Percentiles rank a stretch among this genome's conserved stretches.
phyloP scores from a whole-genome alignment of 2,113 vertebrate genomes.

The Pleuronectes platessa region DNA sequence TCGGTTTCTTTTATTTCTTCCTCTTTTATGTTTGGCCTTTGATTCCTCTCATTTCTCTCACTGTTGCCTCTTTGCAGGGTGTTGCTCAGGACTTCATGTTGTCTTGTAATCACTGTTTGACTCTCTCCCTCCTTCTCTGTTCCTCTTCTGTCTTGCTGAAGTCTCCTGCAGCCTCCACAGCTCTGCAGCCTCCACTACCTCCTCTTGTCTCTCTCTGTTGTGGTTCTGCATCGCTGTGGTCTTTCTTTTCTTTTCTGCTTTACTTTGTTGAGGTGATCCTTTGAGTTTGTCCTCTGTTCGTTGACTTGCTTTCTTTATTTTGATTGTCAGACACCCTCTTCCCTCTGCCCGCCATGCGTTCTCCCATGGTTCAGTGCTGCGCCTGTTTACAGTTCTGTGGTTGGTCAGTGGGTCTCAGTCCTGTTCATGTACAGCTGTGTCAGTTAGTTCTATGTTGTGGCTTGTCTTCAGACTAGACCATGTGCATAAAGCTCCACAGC shows the following conservation, averaged over 20 bases:
- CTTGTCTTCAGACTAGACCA: slow-evolving; percentile 71
- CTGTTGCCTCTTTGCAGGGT: slow-evolving; percentile 86
- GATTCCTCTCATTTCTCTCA: slow-evolving; percentile 70
- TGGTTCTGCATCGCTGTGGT: slow-evolving; percentile 74
- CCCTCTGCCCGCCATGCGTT: slow-evolving; percentile 65
- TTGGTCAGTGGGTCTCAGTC: slow-evolving; percentile 79
- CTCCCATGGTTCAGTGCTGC: slow-evolving; percentile 73
- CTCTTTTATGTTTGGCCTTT: slow-evolving; percentile 24
- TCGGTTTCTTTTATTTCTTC: slow-evolving; percentile 44
- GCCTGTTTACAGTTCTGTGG: slow-evolving; percentile 73
- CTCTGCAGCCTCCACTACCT: slow-evolving; percentile 59
- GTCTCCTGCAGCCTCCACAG: slow-evolving; percentile 62
- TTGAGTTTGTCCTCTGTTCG: slow-evolving; percentile 67
- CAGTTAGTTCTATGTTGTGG: slow-evolving; percentile 76
- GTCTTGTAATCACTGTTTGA: slow-evolving; percentile 82
- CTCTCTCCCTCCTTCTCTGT: slow-evolving; percentile 54
- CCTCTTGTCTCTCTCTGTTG: slow-evolving; percentile 64
- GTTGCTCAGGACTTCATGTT: slow-evolving; percentile 88
- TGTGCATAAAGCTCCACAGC: slow-evolving; percentile 69
- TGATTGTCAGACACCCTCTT: slow-evolving; percentile 72
- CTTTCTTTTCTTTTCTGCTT: slow-evolving; percentile 41
- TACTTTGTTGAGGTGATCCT: slow-evolving; percentile 56
- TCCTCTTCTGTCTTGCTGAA: slow-evolving; percentile 51
- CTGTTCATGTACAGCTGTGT: slow-evolving; percentile 77
- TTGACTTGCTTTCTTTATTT: slow-evolving; percentile 58